Conservation (phyloP, 2,888 invertebrate genomes). For the Platerodrilus igneus region DNA sequence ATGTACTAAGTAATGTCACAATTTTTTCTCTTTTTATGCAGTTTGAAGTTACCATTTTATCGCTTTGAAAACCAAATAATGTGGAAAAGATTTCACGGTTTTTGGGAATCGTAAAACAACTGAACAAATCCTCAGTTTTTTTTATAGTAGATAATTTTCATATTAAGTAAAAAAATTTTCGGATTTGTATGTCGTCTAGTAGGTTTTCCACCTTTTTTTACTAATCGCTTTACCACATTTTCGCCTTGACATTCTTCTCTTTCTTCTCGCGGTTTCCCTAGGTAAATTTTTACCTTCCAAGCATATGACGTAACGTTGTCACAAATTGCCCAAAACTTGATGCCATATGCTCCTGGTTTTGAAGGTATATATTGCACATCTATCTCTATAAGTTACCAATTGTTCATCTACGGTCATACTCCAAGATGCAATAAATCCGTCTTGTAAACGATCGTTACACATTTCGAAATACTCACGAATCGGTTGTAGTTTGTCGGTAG, state of each 20-base stretch:
- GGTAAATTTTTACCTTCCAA: too few species aligned
- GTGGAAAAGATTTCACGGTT: slow-evolving; percentile 9
- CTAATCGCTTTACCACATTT: slow-evolving; percentile 6
- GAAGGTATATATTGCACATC: background rate
- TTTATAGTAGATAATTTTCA: slow-evolving; percentile 9
- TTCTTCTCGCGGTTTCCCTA: slow-evolving; percentile 7
- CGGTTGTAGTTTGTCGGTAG: slow-evolving; percentile 14
- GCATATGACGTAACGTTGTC: slow-evolving; percentile 11
- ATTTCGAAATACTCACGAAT: slow-evolving; percentile 17
- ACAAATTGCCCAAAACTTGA: slow-evolving; percentile 15
- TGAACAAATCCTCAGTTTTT: slow-evolving; percentile 6
- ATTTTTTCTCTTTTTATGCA: too few species aligned
- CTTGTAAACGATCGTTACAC: slow-evolving; percentile 12
- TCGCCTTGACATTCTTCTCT: slow-evolving; percentile 10
- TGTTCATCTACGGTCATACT: slow-evolving; percentile 13
- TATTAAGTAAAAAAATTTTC: slow-evolving; percentile 9
- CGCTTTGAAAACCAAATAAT: too few species aligned
- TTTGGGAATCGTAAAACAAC: slow-evolving; percentile 8
- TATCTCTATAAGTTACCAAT: slow-evolving; percentile 10
- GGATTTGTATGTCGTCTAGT: too few species aligned
- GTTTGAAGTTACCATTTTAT: too few species aligned
- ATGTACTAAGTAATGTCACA: too few species aligned
- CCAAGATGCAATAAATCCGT: slow-evolving; percentile 10
- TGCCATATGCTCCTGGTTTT: slow-evolving; percentile 8
- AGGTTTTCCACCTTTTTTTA: slow-evolving; percentile 7